Evolutionary conservation across 2,888 invertebrate species (phyloP).

Genomic region (Melipona beecheii): DNA sequence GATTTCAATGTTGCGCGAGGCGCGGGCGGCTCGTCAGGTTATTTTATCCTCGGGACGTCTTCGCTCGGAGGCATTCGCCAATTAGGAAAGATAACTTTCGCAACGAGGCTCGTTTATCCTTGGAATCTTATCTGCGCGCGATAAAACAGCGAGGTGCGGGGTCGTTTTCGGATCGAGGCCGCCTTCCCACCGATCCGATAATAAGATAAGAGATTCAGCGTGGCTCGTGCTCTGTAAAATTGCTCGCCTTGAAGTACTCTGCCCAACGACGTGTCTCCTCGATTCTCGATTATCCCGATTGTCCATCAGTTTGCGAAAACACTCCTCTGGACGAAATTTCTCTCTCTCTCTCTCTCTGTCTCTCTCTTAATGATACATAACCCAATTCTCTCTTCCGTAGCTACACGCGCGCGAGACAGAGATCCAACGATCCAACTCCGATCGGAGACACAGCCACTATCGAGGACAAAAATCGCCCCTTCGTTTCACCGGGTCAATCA

Average conservation of each 20-base stretch:
- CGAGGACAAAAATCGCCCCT: neutral
- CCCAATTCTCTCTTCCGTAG: no score
- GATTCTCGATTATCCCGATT: neutral
- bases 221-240: slow-evolving; percentile 15
- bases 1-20: slow-evolving; percentile 46
- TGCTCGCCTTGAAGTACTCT: neutral
- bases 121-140: slow-evolving; percentile 33
- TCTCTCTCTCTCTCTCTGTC: no score
- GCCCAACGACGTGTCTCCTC: no score
- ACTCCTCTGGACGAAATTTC: no score
- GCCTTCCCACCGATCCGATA: slow-evolving; percentile 16
- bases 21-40: slow-evolving; percentile 17
- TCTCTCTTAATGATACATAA: no score
- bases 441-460: slow-evolving; percentile 1
- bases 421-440: neutral
- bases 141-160: slow-evolving; percentile 14
- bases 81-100: slow-evolving; percentile 44
- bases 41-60: slow-evolving; percentile 31
- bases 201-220: slow-evolving; percentile 22
- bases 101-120: slow-evolving; percentile 31
- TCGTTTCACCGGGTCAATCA: neutral
- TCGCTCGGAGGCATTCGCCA: slow-evolving; percentile 39
- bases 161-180: slow-evolving; percentile 20
- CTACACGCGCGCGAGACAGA: no score
- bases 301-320: neutral